phyloP scores from a whole-genome alignment of 2,888 invertebrate genomes.

The Perithous albicinctus region DNA sequence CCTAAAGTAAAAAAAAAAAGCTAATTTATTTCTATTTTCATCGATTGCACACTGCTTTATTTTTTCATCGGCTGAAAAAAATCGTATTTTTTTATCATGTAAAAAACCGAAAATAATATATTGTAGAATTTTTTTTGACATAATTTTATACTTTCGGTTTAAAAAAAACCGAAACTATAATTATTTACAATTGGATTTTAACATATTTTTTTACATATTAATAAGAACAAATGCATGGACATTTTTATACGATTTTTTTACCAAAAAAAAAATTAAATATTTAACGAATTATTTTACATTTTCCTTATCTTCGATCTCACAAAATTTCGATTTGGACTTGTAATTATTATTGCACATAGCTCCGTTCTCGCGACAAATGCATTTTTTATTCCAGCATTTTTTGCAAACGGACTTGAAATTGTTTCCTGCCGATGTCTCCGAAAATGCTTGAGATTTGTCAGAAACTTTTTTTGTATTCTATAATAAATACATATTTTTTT shows the following conservation, averaged over 20 bases:
- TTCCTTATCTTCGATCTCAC: background rate
- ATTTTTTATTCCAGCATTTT: background rate
- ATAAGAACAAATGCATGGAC: too few species aligned
- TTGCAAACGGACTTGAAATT: background rate
- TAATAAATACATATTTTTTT: background rate
- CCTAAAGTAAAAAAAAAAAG: background rate
- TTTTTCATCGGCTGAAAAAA: too few species aligned
- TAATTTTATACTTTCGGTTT: too few species aligned
- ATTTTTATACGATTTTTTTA: too few species aligned
- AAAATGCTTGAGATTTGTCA: background rate
- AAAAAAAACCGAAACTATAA: too few species aligned
- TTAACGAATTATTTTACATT: background rate
- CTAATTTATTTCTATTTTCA: too few species aligned
- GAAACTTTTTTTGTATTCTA: background rate
- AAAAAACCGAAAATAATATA: too few species aligned
- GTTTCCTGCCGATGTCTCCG: background rate
- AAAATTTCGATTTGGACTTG: background rate
- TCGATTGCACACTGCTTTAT: background rate
- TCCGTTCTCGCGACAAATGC: background rate
- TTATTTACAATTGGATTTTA: too few species aligned
- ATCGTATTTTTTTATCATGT: too few species aligned
- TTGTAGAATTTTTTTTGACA: too few species aligned
- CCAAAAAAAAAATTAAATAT: too few species aligned
- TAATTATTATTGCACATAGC: background rate
- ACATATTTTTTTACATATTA: too few species aligned